Conservation (phyloP, 2,888 invertebrate species). For the Scrobipalpa atriplicella region DNA sequence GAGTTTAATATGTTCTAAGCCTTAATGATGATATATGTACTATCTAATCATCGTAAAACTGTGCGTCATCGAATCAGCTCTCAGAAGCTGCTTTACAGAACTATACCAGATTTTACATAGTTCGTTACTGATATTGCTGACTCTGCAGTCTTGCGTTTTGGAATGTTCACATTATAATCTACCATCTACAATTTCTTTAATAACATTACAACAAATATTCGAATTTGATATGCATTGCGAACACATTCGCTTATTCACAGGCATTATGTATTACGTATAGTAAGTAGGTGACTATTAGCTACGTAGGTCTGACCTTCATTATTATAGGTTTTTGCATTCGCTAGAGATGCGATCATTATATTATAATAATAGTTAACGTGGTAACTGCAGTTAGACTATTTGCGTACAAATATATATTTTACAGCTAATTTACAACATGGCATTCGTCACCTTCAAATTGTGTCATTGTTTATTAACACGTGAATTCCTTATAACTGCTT, state of each 20-base stretch:
- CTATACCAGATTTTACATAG: not conserved
- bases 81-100: not conserved
- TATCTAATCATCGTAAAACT: constrained; percentile 23
- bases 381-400: not conserved
- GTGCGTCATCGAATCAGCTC: not conserved
- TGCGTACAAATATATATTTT: not conserved
- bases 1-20: not conserved
- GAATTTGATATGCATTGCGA: constrained; percentile 11
- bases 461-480: constrained; percentile 28
- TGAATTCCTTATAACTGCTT: constrained; percentile 27
- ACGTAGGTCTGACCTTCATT: constrained; percentile 1
- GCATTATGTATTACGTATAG: not conserved
- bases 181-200: constrained; percentile 11
- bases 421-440: constrained; percentile 1
- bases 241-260: not conserved
- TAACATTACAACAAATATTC: constrained; percentile 18
- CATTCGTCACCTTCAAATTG: constrained; percentile 16
- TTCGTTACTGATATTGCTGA: not conserved
- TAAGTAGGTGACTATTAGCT: not conserved
- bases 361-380: not conserved
- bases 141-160: constrained; percentile 16
- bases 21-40: not conserved
- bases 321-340: not conserved
- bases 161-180: constrained; percentile 17
- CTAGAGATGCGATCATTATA: not conserved